A percentile compares a stretch with the other conserved stretches of the same genome.
Conservation (phyloP, 2,113 vertebrate species). For the Catharus minimus region DNA sequence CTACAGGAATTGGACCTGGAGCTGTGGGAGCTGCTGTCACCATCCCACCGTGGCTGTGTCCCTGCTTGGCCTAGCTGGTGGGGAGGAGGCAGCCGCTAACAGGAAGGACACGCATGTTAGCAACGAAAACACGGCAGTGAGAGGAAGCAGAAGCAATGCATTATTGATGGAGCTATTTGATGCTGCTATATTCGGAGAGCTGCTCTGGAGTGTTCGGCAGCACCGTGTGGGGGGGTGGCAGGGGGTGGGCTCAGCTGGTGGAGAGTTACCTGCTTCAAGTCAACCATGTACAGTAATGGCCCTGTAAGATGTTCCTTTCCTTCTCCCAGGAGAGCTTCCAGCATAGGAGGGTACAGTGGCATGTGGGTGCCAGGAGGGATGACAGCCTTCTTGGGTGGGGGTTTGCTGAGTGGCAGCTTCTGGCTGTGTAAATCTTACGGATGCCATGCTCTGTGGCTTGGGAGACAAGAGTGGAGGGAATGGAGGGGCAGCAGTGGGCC, state of each 20-base stretch:
- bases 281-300: neutral
- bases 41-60: neutral
- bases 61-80: conserved; percentile 35
- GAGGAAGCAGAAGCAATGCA: conserved; percentile 58
- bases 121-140: conserved; percentile 46
- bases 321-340: neutral
- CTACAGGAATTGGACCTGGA: neutral
- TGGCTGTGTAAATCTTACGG: neutral
- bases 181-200: conserved; percentile 60
- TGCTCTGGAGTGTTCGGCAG: neutral
- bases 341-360: rapidly evolving
- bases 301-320: neutral
- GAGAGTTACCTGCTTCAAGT: neutral
- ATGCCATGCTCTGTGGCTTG: rapidly evolving
- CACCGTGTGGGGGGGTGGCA: rapidly evolving
- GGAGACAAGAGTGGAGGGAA: neutral
- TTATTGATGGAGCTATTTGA: conserved; percentile 67
- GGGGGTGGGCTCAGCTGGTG: neutral
- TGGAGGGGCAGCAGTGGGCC: neutral
- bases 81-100: conserved; percentile 4
- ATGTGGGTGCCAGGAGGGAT: neutral
- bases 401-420: neutral
- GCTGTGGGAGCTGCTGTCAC: rapidly evolving
- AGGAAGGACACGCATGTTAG: conserved; percentile 56
- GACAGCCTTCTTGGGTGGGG: neutral